These are phyloP conservation scores for Rana temporaria DNA, from an alignment of 2,113 vertebrate genomes.

Conservation along the genomic window DNA sequence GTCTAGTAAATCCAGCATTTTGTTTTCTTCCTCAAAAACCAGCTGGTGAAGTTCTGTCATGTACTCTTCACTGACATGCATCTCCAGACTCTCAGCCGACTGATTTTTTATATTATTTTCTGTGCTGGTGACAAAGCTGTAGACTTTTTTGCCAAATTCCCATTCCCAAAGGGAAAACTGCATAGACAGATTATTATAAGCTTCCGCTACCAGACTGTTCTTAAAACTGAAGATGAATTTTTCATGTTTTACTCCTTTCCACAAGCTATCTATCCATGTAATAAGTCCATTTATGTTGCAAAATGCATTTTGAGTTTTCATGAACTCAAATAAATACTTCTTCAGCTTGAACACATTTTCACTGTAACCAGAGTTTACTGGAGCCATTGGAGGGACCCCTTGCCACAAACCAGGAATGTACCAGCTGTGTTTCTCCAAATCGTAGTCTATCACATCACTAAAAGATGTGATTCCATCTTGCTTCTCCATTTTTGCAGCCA, in stretches of 20 bases:
- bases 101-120: constrained; percentile 60
- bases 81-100: neutral
- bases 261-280: constrained; percentile 65
- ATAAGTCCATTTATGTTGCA: constrained; percentile 65
- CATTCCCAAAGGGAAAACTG: constrained; percentile 65
- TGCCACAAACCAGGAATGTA: constrained; percentile 69
- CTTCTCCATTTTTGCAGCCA: constrained; percentile 73
- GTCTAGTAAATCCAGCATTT: neutral
- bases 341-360: constrained; percentile 69
- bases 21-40: neutral
- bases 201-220: no score
- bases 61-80: neutral
- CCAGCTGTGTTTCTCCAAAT: constrained; percentile 61
- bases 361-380: constrained; percentile 67
- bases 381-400: constrained; percentile 67
- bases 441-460: constrained; percentile 57
- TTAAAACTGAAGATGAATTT: constrained; percentile 55
- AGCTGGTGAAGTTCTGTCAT: neutral
- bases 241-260: constrained; percentile 47
- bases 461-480: constrained; percentile 62
- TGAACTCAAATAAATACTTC: constrained; percentile 65
- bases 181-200: neutral
- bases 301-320: constrained; percentile 56
- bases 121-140: constrained; percentile 64
- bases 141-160: constrained; percentile 62